Base-by-base conservation (phyloP, 2,113 vertebrate genomes). In the Psittacula cyanocephala region DNA sequence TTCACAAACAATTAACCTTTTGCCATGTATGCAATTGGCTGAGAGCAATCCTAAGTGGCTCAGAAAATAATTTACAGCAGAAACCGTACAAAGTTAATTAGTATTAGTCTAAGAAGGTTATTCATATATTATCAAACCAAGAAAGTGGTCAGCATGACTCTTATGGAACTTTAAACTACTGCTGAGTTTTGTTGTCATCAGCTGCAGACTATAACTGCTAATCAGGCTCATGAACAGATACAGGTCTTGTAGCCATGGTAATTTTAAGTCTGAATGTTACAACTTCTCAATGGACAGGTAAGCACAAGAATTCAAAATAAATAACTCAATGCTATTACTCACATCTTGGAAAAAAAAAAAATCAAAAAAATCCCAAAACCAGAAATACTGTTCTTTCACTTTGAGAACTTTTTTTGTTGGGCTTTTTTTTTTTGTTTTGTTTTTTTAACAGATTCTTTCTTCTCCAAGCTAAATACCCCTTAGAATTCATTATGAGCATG, bases 1-100 rank as follows among this genome's bases (percentile, higher is more conserved):
- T 98, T 97, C 95, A 96, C 88, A 96, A 97, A 97, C 92, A 98
- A 97, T 97, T 97, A 97, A 97, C 97, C 95, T 98, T 96, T 96
- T 97, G 96, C 90, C 96, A 93, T 68, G 77, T 89, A 94, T 90
- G 91, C 94, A 96, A 93, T 92, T 96, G 96, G 94, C 93, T 97
- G 92, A 97, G 95, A 95, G 89, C 52, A 88, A 71, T 95, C 93
- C 91, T 96, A 74, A 96, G 94, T 96, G 96, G 82, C 89, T 97
- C 81, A 67, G 89, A 91, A 96, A 97, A 96, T 94, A 97, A 97
- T 97, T 97, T 94, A 96, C 90, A 93, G 85, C 81, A 88, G 86
- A 92, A 97, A 95, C 87, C 75, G 43, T 93, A 91, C 81, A 96
- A 95, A 97, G 91, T 96, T 97, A 98, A 97, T 98, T 96, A 97